Evolutionary conservation across 1,140 invertebrate genomes (phyloP), one percentile per base, ranked within the genome.

Genomic region (Drosophila carrolli): DNA sequence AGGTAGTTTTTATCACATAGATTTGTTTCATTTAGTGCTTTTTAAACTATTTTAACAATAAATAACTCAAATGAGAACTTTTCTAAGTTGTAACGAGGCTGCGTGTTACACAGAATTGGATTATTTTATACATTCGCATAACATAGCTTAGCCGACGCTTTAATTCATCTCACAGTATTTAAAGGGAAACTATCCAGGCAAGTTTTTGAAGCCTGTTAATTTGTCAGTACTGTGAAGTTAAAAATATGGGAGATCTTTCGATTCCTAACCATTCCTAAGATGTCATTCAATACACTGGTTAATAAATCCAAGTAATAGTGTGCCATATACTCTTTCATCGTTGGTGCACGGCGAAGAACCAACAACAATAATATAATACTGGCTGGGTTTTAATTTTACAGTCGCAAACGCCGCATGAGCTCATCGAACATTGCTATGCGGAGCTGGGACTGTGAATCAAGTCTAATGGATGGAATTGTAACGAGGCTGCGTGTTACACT

Each of bases 91-190:
- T 90, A 81, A 60, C 85, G 86, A 79, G 81, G 81, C 86, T 90
- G 86, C 85, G 85, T 90, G 85, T 90, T 90, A 90, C 71, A 59
- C 71, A 62, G 86, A 90, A 79, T 73, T 27, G 35, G 40, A 16
- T 19, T 10, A n/a, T 13, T 50, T 5, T 29, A 55, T 65, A 88
- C 83, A 85, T 89, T 89, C 84, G 78, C 71, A 89, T 89, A 89
- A 89, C 84, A 89, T 89, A 89, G 84, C 84, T 58, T 76, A 86
- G 83, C 83, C 83, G 78, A 86, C 81, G 83, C 78, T 80, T 59
- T 47, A 0, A 84, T 79, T 85, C 0, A 35, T 86, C 71, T 86
- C 97, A 76, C 97, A 94, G 82, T 97, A 13, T 83, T 70, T 44
- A 41, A 67, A 57, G 23, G 13, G 61, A 75, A 65, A 62, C 48